phyloP scores from a whole-genome alignment of 2,888 invertebrate species.

The Callosobruchus maculatus region DNA sequence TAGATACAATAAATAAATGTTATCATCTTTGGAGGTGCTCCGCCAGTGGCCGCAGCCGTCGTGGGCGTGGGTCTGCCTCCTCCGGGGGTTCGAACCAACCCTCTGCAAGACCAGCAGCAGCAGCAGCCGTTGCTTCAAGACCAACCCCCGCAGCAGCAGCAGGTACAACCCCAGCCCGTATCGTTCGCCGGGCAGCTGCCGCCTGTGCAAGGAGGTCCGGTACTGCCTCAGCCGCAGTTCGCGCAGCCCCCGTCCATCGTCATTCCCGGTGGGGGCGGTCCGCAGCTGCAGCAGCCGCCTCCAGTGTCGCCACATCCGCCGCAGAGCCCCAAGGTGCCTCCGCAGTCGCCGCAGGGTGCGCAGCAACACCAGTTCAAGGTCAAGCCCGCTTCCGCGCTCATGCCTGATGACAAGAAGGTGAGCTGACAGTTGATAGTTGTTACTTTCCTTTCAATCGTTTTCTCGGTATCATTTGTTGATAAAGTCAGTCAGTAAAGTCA shows the following conservation, averaged over 20 bases:
- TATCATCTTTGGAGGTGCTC: slow-evolving; percentile 7
- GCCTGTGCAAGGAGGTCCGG: slow-evolving; percentile 37
- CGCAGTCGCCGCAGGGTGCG: slow-evolving; percentile 25
- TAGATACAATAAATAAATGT: too few relatives aligned
- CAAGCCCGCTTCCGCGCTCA: slow-evolving; percentile 69
- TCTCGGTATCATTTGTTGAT: too few relatives aligned
- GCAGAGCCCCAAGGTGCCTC: slow-evolving; percentile 25
- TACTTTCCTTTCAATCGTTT: too few relatives aligned
- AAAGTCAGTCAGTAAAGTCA: too few relatives aligned
- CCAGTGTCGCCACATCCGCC: slow-evolving; percentile 42
- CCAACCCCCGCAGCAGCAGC: slow-evolving; percentile 21
- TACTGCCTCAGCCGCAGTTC: slow-evolving; percentile 38
- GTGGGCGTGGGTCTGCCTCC: neutral
- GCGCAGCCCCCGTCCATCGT: slow-evolving; percentile 41
- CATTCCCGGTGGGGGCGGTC: slow-evolving; percentile 35
- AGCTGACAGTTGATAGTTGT: neutral
- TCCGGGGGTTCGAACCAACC: neutral
- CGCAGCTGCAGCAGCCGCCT: slow-evolving; percentile 28
- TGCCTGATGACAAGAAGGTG: slow-evolving; percentile 65
- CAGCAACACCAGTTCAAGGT: slow-evolving; percentile 59
- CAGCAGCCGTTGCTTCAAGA: neutral
- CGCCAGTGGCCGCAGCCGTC: neutral
- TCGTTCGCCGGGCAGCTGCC: slow-evolving; percentile 43
- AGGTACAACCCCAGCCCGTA: slow-evolving; percentile 29
- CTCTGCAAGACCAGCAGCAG: neutral